phyloP scores from a whole-genome alignment of 2,797 vertebrate species.

The Falco concolor region DNA sequence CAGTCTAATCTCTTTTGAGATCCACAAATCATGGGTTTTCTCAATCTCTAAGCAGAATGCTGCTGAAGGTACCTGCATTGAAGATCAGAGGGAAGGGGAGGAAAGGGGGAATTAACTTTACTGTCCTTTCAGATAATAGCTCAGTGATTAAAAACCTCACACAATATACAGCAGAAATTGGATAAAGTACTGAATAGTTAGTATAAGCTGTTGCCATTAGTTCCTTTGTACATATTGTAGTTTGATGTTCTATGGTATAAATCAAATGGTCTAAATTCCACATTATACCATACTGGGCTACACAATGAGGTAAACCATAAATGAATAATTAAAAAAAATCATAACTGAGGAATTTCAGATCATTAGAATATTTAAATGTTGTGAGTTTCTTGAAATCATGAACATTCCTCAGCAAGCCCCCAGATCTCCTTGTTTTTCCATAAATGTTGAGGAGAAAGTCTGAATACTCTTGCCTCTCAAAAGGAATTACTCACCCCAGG shows the following conservation, averaged over 20 bases:
- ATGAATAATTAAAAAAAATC: not conserved
- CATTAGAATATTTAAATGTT: not conserved
- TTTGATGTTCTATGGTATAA: not conserved
- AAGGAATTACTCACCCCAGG: slow-evolving; percentile 17
- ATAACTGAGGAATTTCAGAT: not conserved
- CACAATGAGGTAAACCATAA: not conserved
- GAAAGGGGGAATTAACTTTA: not conserved
- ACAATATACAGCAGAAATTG: not conserved
- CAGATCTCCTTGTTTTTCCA: not conserved
- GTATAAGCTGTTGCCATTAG: not conserved
- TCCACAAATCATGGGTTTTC: not conserved
- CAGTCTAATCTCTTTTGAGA: not conserved
- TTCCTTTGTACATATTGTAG: not conserved
- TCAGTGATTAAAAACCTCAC: not conserved
- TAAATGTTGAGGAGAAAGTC: not conserved
- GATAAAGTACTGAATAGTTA: not conserved
- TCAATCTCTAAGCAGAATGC: not conserved
- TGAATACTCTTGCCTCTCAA: not conserved
- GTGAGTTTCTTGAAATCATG: not conserved
- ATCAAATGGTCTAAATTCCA: not conserved
- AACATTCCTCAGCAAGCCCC: not conserved
- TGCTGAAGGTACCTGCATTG: not conserved
- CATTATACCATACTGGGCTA: not conserved
- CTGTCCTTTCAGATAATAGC: not conserved
- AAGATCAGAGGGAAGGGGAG: not conserved